These are phyloP conservation scores for Cirrhinus mrigala DNA, from an alignment of 2,797 vertebrate species.

Conservation along the genomic window DNA sequence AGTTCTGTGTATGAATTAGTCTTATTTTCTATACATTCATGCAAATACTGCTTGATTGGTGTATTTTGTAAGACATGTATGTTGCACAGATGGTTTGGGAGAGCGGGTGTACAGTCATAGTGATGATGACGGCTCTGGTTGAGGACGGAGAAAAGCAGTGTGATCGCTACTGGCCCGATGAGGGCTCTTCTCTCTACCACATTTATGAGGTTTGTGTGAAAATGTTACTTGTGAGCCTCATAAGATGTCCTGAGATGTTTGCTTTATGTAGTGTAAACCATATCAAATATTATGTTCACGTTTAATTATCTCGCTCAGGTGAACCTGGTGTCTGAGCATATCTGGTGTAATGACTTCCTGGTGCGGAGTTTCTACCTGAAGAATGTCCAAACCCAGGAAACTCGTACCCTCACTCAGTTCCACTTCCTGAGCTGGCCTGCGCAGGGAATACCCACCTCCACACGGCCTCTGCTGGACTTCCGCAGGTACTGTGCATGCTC, in stretches of 20 bases:
- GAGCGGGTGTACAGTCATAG: constrained; percentile 94
- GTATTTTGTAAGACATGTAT: constrained; percentile 14
- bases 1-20: neutral
- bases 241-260: neutral
- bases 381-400: constrained; percentile 96
- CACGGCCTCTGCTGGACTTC: constrained; percentile 94
- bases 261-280: neutral
- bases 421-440: constrained; percentile 99
- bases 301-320: constrained; percentile 76
- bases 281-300: neutral
- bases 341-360: constrained; percentile 99
- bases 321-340: constrained; percentile 97
- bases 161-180: constrained; percentile 97
- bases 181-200: constrained; percentile 96
- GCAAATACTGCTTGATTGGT: neutral
- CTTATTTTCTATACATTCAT: neutral
- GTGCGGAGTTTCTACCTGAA: constrained; percentile 98
- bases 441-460: constrained; percentile 91
- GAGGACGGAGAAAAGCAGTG: constrained; percentile 97
- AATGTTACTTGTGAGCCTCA: neutral
- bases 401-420: constrained; percentile 96
- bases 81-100: constrained; percentile 93
- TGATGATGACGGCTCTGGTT: constrained; percentile 94
- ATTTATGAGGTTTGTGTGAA: constrained; percentile 88
- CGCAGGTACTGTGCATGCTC: constrained; percentile 83